Evolutionary conservation across 1,140 invertebrate species (phyloP).

Genomic region (Aradophagus sp.): DNA sequence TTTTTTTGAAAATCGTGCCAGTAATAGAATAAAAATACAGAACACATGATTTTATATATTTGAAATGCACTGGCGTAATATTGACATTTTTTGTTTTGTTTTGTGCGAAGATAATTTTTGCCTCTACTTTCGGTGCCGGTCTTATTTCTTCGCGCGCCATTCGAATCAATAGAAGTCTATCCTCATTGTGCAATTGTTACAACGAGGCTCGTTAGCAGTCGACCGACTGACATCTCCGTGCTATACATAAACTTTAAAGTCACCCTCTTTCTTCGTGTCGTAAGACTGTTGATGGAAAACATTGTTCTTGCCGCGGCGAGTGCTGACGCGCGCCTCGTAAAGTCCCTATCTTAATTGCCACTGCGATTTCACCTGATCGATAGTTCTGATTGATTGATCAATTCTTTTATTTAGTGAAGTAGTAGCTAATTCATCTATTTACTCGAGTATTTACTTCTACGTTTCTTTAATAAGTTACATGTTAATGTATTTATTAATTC

Average conservation of each 20-base stretch:
- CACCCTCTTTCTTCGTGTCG: constrained; percentile 43
- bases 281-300: constrained; percentile 25
- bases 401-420: too few species aligned
- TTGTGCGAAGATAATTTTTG: too few species aligned
- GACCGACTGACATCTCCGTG: constrained; percentile 52
- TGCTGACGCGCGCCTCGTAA: constrained; percentile 6
- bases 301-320: constrained; percentile 4
- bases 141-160: constrained; percentile 9
- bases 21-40: too few species aligned
- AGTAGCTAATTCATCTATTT: too few species aligned
- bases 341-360: background rate
- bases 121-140: background rate
- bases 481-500: too few species aligned
- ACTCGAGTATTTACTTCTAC: too few species aligned
- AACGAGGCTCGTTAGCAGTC: constrained; percentile 42
- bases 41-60: too few species aligned
- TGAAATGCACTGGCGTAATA: too few species aligned
- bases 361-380: background rate
- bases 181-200: constrained; percentile 39
- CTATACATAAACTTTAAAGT: constrained; percentile 48
- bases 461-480: too few species aligned
- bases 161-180: constrained; percentile 7
- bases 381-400: too few species aligned
- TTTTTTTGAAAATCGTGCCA: too few species aligned
- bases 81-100: too few species aligned